Evolutionary conservation across 2,888 invertebrate genomes (phyloP), one percentile per base, ranked within the genome.

Genomic region (Diploptera punctata): DNA sequence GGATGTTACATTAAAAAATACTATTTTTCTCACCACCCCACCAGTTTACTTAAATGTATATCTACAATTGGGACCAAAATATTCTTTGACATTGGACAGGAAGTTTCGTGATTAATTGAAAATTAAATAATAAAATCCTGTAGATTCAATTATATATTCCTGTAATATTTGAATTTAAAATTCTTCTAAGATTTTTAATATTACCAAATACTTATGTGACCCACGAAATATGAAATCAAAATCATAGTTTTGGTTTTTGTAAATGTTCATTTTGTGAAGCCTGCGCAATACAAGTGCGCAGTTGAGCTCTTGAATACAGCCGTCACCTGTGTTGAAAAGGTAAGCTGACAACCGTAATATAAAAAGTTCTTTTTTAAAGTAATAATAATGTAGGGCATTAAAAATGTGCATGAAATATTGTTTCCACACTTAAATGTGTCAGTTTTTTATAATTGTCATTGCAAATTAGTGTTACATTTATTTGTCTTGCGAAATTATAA

Each of bases 281-380:
- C 44, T 72, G 72, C 72, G 72, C 68, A 54, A 49, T 31, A 72
- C 26, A 60, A 26, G 38, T 72, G 72, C 73, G 73, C 67, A 73
- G 67, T 67, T 44, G 60, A 54, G 67, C 47, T 67, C 68, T 73
- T 73, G 73, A 70, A 68, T 67, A 47, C 68, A 65, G 82, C 82
- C 84, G 85, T 86, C 86, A 86, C 83, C 84, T 85, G 85, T 84
- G 83, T 85, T 61, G 84, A 83, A 83, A 83, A 84, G 84, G 85
- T 84, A 84, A 84, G 84, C 81, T 62, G 61, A 38, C 33, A 80
- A 79, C 79, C 79, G 79, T 78, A n/a, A 79, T 79, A 78, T 77
- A 79, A 78, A 54, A 52, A 33, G 18, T 5, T 33, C 19, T 29
- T 29, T 33, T 54, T 54, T 29, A 49, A 52, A 33, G 24, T 65